Percentiles rank a stretch among this genome's conserved stretches.
phyloP scores from a whole-genome alignment of 2,113 vertebrate genomes.

The Pachypanchax playfairii region DNA sequence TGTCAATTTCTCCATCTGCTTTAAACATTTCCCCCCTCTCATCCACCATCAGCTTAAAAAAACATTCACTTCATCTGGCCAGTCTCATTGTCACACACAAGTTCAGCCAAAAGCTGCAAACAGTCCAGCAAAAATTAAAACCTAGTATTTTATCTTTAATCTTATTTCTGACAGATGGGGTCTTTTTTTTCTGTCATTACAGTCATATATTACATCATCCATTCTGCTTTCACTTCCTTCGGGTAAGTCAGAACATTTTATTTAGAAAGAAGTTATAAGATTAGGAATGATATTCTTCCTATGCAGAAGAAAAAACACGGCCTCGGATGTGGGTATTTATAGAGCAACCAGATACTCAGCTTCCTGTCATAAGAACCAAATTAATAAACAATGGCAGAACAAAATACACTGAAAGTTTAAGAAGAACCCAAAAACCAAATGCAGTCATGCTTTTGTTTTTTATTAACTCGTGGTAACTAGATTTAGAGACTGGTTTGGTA shows the following conservation, averaged over 20 bases:
- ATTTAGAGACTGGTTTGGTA: conserved; percentile 38
- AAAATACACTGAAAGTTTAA: conserved; percentile 25
- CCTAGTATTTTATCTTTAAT: background rate
- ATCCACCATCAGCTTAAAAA: background rate
- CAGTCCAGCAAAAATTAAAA: conserved; percentile 4
- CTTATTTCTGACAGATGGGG: background rate
- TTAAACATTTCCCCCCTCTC: conserved; percentile 44
- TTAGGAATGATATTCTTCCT: conserved; percentile 36
- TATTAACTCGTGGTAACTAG: conserved; percentile 38
- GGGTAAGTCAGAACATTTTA: conserved; percentile 11
- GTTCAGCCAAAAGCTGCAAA: conserved; percentile 13
- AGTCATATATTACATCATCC: conserved; percentile 22
- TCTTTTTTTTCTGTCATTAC: background rate
- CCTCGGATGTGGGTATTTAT: conserved; percentile 49
- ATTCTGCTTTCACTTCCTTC: conserved; percentile 7
- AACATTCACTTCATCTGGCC: conserved; percentile 1
- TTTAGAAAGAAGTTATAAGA: conserved; percentile 39
- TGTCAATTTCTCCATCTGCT: conserved; percentile 59
- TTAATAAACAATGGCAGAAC: conserved; percentile 20
- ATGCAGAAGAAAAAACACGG: conserved; percentile 18
- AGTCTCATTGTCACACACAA: background rate
- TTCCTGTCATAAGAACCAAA: conserved; percentile 33
- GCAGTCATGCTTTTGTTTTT: conserved; percentile 15
- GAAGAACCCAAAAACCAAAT: conserved; percentile 14
- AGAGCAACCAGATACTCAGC: conserved; percentile 42